A percentile compares a stretch with the other conserved stretches of the same genome.
phyloP scores from a whole-genome alignment of 2,888 invertebrate genomes.

The Dorcus parallelipipedus region DNA sequence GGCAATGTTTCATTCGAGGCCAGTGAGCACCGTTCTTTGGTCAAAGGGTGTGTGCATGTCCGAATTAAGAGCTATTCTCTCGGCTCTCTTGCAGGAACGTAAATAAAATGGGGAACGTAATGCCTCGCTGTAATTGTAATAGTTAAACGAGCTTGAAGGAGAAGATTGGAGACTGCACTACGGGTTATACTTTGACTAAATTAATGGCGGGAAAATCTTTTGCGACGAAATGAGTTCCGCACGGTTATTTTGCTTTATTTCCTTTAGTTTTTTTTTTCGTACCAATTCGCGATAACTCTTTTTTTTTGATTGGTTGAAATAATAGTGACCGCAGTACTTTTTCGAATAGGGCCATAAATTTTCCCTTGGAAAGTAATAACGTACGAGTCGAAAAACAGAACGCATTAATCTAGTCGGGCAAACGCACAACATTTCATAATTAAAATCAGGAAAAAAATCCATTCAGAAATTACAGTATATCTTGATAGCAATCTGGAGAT shows the following conservation, averaged over 20 bases:
- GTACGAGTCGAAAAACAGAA: too few species aligned
- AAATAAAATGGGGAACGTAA: slow-evolving; percentile 19
- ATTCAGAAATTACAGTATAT: slow-evolving; percentile 36
- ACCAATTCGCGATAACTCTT: too few species aligned
- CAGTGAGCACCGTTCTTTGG: slow-evolving; percentile 40
- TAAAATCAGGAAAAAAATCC: slow-evolving; percentile 39
- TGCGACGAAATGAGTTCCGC: too few species aligned
- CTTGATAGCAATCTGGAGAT: slow-evolving; percentile 40
- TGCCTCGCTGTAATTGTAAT: slow-evolving; percentile 8
- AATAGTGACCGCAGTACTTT: too few species aligned
- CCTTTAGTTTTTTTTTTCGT: too few species aligned
- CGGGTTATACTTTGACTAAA: not conserved
- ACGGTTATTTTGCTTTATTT: too few species aligned
- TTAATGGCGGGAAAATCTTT: not conserved
- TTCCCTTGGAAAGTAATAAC: too few species aligned
- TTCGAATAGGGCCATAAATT: too few species aligned
- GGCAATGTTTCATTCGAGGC: slow-evolving; percentile 39
- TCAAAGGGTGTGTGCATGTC: slow-evolving; percentile 40
- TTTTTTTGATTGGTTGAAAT: too few species aligned
- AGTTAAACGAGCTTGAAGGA: slow-evolving; percentile 6
- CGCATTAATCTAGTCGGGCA: not conserved
- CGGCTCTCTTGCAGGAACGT: slow-evolving; percentile 25
- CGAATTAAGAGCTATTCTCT: slow-evolving; percentile 43
- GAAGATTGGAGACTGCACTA: slow-evolving; percentile 8
- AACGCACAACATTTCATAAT: slow-evolving; percentile 30